Evolutionary conservation across 2,797 vertebrate genomes (phyloP).

Genomic region (Myotis daubentonii): DNA sequence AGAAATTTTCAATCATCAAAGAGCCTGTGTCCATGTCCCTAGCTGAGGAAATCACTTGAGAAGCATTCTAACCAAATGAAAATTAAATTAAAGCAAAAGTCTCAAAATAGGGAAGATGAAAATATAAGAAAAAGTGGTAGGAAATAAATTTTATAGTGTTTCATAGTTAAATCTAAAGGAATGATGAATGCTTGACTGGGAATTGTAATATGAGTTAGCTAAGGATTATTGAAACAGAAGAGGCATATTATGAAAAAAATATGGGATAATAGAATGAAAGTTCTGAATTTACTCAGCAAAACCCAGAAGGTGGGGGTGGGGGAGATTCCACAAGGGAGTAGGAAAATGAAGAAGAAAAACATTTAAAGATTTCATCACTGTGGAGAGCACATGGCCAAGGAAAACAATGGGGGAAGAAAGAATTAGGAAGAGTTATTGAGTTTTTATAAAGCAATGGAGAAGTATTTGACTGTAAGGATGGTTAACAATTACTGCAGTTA

Average conservation of each 20-base stretch:
- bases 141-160: neutral
- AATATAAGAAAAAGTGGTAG: neutral
- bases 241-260: slow-evolving; percentile 65
- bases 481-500: neutral
- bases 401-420: neutral
- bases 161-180: slow-evolving; percentile 56
- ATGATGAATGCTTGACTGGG: slow-evolving; percentile 54
- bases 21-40: neutral
- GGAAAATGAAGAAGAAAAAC: slow-evolving; percentile 70
- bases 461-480: slow-evolving; percentile 37
- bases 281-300: slow-evolving; percentile 66
- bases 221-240: slow-evolving; percentile 65
- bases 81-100: slow-evolving; percentile 64
- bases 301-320: neutral
- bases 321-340: neutral
- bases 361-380: slow-evolving; percentile 62
- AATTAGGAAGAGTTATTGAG: slow-evolving; percentile 51
- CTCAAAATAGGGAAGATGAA: slow-evolving; percentile 28
- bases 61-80: slow-evolving; percentile 51
- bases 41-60: slow-evolving; percentile 40
- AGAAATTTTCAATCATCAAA: slow-evolving; percentile 12
- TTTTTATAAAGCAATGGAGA: slow-evolving; percentile 35
- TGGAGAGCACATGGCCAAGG: slow-evolving; percentile 49
- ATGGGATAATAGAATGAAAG: neutral
- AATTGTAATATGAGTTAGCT: slow-evolving; percentile 64